These are phyloP conservation scores for Phaonia tiefii DNA, from an alignment of 2,888 invertebrate species.

Conservation along the genomic window DNA sequence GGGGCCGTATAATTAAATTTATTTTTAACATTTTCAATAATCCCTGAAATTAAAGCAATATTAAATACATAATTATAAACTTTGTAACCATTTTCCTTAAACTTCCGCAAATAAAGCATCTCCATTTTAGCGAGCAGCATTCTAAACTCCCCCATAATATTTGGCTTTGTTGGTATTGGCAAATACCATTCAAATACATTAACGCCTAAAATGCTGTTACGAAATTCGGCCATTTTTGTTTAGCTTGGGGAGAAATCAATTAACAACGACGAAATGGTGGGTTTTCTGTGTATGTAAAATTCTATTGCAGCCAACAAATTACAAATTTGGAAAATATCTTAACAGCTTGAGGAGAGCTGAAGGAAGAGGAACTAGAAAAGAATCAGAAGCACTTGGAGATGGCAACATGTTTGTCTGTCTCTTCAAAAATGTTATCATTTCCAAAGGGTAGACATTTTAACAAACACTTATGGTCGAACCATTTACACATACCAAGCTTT, in stretches of 20 bases:
- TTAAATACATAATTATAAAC: neutral
- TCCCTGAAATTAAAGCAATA: neutral
- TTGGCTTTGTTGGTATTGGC: neutral
- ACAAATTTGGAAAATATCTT: conserved; percentile 1
- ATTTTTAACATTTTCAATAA: conserved; percentile 56
- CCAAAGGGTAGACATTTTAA: neutral
- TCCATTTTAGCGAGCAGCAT: neutral
- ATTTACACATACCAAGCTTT: neutral
- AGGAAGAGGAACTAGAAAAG: neutral
- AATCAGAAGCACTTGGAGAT: neutral
- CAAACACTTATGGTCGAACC: conserved; percentile 8
- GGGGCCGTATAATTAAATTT: conserved; percentile 70
- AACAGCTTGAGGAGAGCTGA: neutral
- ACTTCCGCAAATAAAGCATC: neutral
- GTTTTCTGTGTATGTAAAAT: neutral
- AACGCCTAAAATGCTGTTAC: conserved; percentile 17
- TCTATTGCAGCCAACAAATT: conserved; percentile 16
- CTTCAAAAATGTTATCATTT: neutral
- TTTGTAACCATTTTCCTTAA: neutral
- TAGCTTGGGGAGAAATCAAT: conserved; percentile 66
- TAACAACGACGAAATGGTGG: conserved; percentile 41
- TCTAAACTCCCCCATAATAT: conserved; percentile 4
- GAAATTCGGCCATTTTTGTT: conserved; percentile 56
- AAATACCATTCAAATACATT: neutral
- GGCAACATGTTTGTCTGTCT: neutral